phyloP scores from a whole-genome alignment of 1,140 invertebrate genomes.

The Hypsibius dujardini region DNA sequence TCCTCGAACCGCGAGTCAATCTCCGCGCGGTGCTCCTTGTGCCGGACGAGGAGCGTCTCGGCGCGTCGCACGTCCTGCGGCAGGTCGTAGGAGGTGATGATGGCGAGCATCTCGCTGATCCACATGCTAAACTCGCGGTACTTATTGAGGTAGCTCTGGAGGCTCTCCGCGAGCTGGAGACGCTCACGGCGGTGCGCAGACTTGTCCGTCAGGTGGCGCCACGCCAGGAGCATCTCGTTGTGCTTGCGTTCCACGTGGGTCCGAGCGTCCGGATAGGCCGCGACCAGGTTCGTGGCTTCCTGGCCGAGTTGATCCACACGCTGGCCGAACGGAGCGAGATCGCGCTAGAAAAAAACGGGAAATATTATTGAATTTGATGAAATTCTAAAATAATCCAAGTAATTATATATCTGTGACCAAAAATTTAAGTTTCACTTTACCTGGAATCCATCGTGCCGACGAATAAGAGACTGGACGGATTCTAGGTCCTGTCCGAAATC shows the following conservation, averaged over 20 bases:
- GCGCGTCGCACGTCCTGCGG: conserved; percentile 63
- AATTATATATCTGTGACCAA: too few species aligned
- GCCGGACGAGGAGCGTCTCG: conserved; percentile 60
- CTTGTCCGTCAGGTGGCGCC: conserved; percentile 32
- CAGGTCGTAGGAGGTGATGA: conserved; percentile 70
- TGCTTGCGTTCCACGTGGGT: conserved; percentile 80
- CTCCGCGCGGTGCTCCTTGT: conserved; percentile 67
- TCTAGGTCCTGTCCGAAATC: conserved; percentile 60
- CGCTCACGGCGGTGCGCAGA: conserved; percentile 38
- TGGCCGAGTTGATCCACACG: conserved; percentile 43
- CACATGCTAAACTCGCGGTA: conserved; percentile 66
- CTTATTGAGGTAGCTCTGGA: conserved; percentile 66
- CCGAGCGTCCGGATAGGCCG: conserved; percentile 71
- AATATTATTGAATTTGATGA: too few species aligned
- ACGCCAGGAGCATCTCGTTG: conserved; percentile 63
- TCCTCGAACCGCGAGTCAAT: conserved; percentile 65
- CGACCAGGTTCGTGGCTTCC: conserved; percentile 50
- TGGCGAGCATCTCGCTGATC: conserved; percentile 78
- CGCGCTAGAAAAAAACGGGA: conserved; percentile 16
- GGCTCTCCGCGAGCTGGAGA: conserved; percentile 61
- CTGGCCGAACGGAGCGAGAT: conserved; percentile 18
- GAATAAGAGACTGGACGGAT: conserved; percentile 50
- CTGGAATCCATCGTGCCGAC: conserved; percentile 47
- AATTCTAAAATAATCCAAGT: too few species aligned
- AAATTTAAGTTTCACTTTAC: too few species aligned